Conservation (phyloP, 2,888 invertebrate genomes). For the Cephus nigrinus region DNA sequence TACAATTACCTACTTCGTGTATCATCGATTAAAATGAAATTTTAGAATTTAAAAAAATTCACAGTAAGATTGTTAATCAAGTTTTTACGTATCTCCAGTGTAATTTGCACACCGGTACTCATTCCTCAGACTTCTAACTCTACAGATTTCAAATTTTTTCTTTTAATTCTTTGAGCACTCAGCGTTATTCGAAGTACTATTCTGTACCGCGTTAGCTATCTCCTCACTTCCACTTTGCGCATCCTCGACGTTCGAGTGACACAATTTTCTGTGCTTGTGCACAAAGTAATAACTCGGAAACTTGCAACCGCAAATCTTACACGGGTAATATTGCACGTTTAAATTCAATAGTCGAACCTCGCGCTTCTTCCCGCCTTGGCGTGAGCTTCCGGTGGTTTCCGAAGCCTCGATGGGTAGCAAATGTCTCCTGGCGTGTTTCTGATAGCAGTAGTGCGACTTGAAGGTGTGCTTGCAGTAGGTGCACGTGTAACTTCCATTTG, state of each 20-base stretch:
- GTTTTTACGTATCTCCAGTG: not conserved
- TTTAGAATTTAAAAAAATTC: not conserved
- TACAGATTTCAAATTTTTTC: not conserved
- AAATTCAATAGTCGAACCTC: conserved; percentile 78
- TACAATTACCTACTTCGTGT: not conserved
- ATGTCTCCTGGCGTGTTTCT: conserved; percentile 77
- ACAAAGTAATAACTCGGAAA: conserved; percentile 95
- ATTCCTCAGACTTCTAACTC: not conserved
- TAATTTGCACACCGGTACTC: not conserved
- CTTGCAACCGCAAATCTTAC: conserved; percentile 91
- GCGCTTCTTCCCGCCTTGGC: conserved; percentile 54
- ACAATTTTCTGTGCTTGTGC: conserved; percentile 89
- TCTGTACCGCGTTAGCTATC: not conserved
- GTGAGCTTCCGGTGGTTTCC: conserved; percentile 26
- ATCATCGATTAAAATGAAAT: not conserved
- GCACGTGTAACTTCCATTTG: conserved; percentile 71
- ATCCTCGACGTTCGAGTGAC: conserved; percentile 75
- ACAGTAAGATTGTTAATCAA: not conserved
- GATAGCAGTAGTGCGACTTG: conserved; percentile 87
- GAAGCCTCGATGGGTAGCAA: conserved; percentile 45
- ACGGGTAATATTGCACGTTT: conserved; percentile 91
- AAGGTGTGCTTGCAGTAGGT: conserved; percentile 83
- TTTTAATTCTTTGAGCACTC: conserved; percentile 5
- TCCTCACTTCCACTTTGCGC: conserved; percentile 50
- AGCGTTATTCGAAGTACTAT: conserved; percentile 16